These are phyloP conservation scores for Drosophila nebulosa DNA, from an alignment of 1,140 invertebrate species.

Conservation along the genomic window DNA sequence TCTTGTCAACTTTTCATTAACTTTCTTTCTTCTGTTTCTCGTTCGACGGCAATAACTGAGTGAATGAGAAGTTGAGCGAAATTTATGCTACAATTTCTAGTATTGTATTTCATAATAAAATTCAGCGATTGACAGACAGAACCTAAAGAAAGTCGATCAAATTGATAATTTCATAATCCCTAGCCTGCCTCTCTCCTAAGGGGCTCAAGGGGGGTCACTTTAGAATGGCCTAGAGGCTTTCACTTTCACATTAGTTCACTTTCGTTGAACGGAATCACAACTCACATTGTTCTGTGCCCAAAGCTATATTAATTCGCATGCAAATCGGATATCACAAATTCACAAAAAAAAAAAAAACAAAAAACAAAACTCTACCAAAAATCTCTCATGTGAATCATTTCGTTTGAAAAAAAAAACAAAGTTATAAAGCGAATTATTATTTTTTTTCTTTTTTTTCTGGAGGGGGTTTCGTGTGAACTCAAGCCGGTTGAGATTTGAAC, in stretches of 20 bases:
- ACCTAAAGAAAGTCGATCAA: constrained; percentile 30
- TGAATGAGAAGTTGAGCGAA: constrained; percentile 28
- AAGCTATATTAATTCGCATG: constrained; percentile 52
- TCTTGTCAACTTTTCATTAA: constrained; percentile 23
- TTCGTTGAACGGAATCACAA: constrained; percentile 41
- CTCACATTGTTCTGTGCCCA: constrained; percentile 51
- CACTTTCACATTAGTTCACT: constrained; percentile 64
- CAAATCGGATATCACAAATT: constrained; percentile 37
- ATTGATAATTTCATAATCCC: constrained; percentile 27
- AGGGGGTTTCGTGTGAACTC: constrained; percentile 55
- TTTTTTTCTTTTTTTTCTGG: constrained; percentile 21
- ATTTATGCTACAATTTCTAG: constrained; percentile 16
- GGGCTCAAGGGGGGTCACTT: constrained; percentile 3
- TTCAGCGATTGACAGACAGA: too few relatives aligned
- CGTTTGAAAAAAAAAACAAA: constrained; percentile 54
- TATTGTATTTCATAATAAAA: constrained; percentile 1
- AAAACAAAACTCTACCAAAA: constrained; percentile 24
- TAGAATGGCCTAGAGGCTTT: constrained; percentile 40
- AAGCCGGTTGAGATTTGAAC: constrained; percentile 43
- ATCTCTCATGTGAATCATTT: constrained; percentile 71
- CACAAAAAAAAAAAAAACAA: background rate
- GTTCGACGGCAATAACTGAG: too few relatives aligned
- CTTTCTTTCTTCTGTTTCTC: background rate
- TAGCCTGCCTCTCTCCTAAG: too few relatives aligned
- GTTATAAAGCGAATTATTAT: constrained; percentile 39